These are phyloP conservation scores for Saturnia pavonia DNA, from an alignment of 2,888 invertebrate species.

Conservation along the genomic window DNA sequence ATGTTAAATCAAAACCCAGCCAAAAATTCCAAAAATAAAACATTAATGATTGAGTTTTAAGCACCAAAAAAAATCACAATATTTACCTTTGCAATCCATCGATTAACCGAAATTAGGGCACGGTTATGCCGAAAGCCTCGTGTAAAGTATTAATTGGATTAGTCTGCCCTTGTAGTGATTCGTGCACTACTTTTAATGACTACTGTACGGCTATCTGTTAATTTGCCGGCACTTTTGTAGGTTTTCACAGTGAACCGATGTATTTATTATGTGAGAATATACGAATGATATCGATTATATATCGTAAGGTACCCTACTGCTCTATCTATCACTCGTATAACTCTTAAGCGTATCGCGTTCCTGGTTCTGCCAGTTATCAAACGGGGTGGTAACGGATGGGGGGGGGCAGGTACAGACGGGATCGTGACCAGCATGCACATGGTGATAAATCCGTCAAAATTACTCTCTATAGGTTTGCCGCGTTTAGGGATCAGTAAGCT, in stretches of 20 bases:
- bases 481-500: too few relatives aligned
- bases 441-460: too few relatives aligned
- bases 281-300: conserved; percentile 6
- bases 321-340: too few relatives aligned
- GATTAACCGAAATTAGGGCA: conserved; percentile 18
- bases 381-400: too few relatives aligned
- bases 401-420: too few relatives aligned
- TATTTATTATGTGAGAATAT: neutral
- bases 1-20: too few relatives aligned
- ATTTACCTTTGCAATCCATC: conserved; percentile 39
- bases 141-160: conserved; percentile 18
- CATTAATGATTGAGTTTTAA: neutral
- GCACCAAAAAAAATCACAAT: conserved; percentile 17
- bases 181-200: conserved; percentile 21
- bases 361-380: too few relatives aligned
- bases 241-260: conserved; percentile 10
- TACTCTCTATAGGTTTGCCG: too few relatives aligned
- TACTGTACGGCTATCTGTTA: conserved; percentile 15
- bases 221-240: conserved; percentile 20
- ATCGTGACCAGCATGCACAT: too few relatives aligned
- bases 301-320: too few relatives aligned
- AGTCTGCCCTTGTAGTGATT: conserved; percentile 41
- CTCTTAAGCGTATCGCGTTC: too few relatives aligned
- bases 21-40: neutral
- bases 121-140: conserved; percentile 8